Conservation (phyloP, 2,888 invertebrate species). For the Thereva unica region DNA sequence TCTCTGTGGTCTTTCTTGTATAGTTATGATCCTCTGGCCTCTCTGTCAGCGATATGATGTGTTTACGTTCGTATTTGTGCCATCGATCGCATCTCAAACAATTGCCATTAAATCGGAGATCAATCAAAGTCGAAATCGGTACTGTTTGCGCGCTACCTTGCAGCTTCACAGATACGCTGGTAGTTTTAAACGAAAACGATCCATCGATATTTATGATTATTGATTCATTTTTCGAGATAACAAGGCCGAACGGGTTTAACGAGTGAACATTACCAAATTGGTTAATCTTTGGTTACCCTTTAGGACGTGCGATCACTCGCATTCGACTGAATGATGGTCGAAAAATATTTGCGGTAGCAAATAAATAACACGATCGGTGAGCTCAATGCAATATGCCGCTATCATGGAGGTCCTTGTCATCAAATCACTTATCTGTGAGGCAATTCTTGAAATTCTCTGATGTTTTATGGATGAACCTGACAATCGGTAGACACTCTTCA, state of each 20-base stretch:
- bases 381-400: slow-evolving; percentile 44
- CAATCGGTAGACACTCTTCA: slow-evolving; percentile 34
- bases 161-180: background rate
- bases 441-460: slow-evolving; percentile 31
- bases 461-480: slow-evolving; percentile 45
- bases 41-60: slow-evolving; percentile 23
- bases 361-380: slow-evolving; percentile 36
- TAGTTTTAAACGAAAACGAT: slow-evolving; percentile 29
- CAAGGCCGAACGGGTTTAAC: slow-evolving; percentile 46
- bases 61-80: slow-evolving; percentile 35
- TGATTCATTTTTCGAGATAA: slow-evolving; percentile 51
- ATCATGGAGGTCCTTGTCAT: slow-evolving; percentile 55
- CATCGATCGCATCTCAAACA: slow-evolving; percentile 33
- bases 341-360: slow-evolving; percentile 37
- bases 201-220: slow-evolving; percentile 51
- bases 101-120: slow-evolving; percentile 41
- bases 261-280: slow-evolving; percentile 47
- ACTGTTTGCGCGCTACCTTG: slow-evolving; percentile 10
- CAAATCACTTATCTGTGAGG: slow-evolving; percentile 44
- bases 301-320: slow-evolving; percentile 41
- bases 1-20: slow-evolving; percentile 24
- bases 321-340: slow-evolving; percentile 37
- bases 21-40: slow-evolving; percentile 22
- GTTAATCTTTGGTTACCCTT: slow-evolving; percentile 41
- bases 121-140: slow-evolving; percentile 39